phyloP scores from a whole-genome alignment of 2,797 vertebrate species.

The Garrulus glandarius region DNA sequence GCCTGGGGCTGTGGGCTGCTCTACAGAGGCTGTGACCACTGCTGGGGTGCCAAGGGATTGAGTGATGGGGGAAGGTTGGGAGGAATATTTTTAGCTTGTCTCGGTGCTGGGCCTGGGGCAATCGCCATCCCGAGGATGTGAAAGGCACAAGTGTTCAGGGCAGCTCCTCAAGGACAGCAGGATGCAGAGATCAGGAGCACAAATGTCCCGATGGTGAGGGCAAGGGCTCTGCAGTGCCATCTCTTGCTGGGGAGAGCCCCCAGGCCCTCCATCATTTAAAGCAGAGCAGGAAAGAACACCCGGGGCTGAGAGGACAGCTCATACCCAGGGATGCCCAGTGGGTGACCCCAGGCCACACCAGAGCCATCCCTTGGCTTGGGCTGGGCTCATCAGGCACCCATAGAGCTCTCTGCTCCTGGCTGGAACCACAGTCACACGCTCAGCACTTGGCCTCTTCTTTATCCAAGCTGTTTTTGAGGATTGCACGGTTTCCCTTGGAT shows the following conservation, averaged over 20 bases:
- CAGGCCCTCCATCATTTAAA: neutral
- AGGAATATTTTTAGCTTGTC: conserved; percentile 20
- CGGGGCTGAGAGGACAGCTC: neutral
- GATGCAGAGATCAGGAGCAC: neutral
- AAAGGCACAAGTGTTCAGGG: neutral
- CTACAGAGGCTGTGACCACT: neutral
- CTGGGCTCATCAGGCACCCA: neutral
- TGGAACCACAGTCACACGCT: neutral
- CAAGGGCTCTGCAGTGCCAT: neutral
- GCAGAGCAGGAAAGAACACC: neutral
- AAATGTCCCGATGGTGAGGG: accelerated
- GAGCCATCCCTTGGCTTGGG: neutral
- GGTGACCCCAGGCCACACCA: neutral
- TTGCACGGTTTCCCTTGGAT: accelerated
- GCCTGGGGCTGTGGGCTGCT: neutral
- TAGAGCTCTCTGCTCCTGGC: neutral
- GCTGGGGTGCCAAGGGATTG: neutral
- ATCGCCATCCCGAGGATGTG: neutral
- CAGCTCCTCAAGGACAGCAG: neutral
- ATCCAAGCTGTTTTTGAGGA: neutral
- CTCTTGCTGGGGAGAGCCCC: neutral
- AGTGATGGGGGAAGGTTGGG: neutral
- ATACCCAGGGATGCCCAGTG: neutral
- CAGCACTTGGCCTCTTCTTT: neutral
- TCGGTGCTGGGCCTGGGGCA: accelerated